Base-by-base conservation (phyloP, 1,140 invertebrate genomes). In the Pantala flavescens region DNA sequence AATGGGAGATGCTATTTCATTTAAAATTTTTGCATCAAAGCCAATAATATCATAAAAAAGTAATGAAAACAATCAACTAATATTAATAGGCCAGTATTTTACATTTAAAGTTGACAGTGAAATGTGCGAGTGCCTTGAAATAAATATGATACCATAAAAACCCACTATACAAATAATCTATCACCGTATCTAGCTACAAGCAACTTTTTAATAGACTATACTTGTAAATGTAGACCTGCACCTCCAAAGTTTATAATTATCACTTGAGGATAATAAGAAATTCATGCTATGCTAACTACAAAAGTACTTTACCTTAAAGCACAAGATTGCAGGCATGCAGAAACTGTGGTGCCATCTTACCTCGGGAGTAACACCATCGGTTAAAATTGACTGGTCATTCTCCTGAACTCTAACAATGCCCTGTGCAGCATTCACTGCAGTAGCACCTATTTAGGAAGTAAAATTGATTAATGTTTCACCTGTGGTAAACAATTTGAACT, bases 321-420 rank as follows among this genome's bases (percentile, higher is more conserved):
- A 90, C 84, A 90, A 88, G 84, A 90, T 84, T 86, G 87, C 86
- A 84, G 88, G 88, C 88, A 90, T 90, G 89, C 88, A 90, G 86
- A 88, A 85, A 82, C 86, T 83, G 82, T 84, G 85, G 84, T 86
- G 86, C 84, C 86, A 84, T 85, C 88, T 90, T 89, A 89, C 88
- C 88, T 88, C 87, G 81, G 85, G 81, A 63, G 24, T 74, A 74
- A 72, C 71, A 72, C 71, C 71, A 72, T 72, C 42, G 10, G 71
- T 28, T 72, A 72, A 28, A 28, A 42, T 9, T 21, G 71, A 42
- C 42, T 72, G 71, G 42, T 42, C 42, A 72, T n/a, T 36, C 24
- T 72, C 71, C 42, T 72, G 49, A 63, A 63, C 49, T 63, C 49
- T 63, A 19, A 63, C n/a, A 21, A 7, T 63, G 14, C 49, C 12